Conservation (phyloP, 2,113 vertebrate species). For the Myodes glareolus region DNA sequence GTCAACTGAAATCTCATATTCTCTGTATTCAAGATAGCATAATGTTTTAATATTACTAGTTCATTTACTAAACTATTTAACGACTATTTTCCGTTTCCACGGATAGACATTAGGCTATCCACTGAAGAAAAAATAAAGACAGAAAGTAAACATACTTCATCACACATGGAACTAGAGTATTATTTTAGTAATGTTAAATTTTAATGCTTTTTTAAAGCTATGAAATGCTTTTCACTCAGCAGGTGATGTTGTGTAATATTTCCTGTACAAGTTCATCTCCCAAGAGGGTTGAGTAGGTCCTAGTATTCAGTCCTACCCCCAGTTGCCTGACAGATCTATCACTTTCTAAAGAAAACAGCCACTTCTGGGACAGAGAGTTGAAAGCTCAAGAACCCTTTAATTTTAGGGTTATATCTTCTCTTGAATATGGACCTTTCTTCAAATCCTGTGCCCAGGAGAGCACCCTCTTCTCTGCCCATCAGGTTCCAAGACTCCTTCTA, state of each 20-base stretch:
- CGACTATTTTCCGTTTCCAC: not conserved
- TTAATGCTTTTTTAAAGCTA: not conserved
- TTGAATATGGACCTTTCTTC: not conserved
- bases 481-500: not conserved
- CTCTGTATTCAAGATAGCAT: not conserved
- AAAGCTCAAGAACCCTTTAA: constrained; percentile 46
- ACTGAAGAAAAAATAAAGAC: not conserved
- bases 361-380: not conserved
- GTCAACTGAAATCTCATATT: not conserved
- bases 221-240: not conserved
- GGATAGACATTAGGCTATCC: constrained; percentile 28
- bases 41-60: constrained; percentile 21
- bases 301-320: not conserved
- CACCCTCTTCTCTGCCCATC: not conserved
- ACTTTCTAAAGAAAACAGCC: not conserved
- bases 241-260: not conserved
- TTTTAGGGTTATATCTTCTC: not conserved
- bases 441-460: not conserved
- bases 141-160: constrained; percentile 24
- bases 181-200: constrained; percentile 35
- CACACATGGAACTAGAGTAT: not conserved
- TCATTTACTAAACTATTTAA: constrained; percentile 21
- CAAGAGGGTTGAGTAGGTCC: not conserved
- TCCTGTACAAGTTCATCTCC: not conserved
- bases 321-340: not conserved